Percentiles rank a stretch among this genome's conserved stretches.
phyloP scores from a whole-genome alignment of 1,140 invertebrate genomes.

The Chironomus tepperi region DNA sequence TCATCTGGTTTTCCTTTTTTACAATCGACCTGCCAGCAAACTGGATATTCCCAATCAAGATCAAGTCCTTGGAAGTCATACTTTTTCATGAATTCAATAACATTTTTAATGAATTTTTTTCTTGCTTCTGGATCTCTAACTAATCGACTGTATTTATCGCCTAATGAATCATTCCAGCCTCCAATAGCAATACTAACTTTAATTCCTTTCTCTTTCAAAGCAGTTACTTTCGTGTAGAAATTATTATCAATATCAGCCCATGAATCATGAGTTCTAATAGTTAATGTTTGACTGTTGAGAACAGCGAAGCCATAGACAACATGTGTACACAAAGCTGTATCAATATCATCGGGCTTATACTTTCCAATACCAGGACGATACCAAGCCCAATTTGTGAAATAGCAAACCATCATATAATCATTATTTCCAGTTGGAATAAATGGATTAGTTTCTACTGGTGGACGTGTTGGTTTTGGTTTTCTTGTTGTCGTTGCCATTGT shows the following conservation, averaged over 20 bases:
- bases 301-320: slow-evolving; percentile 66
- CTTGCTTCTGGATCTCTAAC: slow-evolving; percentile 66
- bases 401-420: slow-evolving; percentile 55
- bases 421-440: slow-evolving; percentile 30
- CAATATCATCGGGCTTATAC: slow-evolving; percentile 56
- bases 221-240: slow-evolving; percentile 74
- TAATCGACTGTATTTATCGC: slow-evolving; percentile 72
- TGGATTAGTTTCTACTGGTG: slow-evolving; percentile 27
- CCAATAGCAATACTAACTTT: slow-evolving; percentile 58
- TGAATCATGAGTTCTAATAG: slow-evolving; percentile 56
- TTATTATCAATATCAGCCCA: slow-evolving; percentile 60
- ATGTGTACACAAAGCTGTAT: slow-evolving; percentile 60
- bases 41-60: slow-evolving; percentile 79
- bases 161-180: slow-evolving; percentile 77
- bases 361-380: slow-evolving; percentile 53
- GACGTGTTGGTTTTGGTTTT: slow-evolving; percentile 25
- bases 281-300: slow-evolving; percentile 47
- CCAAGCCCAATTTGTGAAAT: slow-evolving; percentile 64
- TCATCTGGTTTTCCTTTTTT: slow-evolving; percentile 64
- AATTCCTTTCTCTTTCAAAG: slow-evolving; percentile 46
- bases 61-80: slow-evolving; percentile 79
- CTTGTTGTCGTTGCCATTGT: slow-evolving; percentile 27
- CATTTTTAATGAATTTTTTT: slow-evolving; percentile 61
- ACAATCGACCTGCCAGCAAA: slow-evolving; percentile 69
- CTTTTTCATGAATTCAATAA: slow-evolving; percentile 64